Conservation (phyloP, 1,140 invertebrate species). For the Tribolium madens region DNA sequence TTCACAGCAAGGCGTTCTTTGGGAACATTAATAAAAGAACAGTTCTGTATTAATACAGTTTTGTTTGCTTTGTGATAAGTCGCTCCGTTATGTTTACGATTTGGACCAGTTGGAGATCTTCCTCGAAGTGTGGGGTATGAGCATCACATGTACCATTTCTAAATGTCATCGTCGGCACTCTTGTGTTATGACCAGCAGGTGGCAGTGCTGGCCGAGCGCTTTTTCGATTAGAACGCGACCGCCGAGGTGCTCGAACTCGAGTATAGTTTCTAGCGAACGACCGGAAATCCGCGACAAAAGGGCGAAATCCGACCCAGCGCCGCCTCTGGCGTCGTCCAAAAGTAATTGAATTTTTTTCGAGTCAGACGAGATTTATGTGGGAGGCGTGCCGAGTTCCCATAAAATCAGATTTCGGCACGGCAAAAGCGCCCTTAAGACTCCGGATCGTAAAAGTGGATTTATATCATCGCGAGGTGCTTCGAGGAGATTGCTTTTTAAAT, state of each 20-base stretch:
- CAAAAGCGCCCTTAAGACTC: constrained; percentile 19
- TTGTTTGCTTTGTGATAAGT: too few species aligned
- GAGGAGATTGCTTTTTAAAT: constrained; percentile 59
- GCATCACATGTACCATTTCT: neutral
- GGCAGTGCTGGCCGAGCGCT: neutral
- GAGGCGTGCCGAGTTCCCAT: constrained; percentile 55
- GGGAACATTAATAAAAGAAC: too few species aligned
- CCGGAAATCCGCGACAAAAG: neutral
- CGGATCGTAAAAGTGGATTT: constrained; percentile 31
- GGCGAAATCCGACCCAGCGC: neutral
- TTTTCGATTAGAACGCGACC: too few species aligned
- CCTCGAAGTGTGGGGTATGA: neutral
- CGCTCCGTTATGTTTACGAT: neutral
- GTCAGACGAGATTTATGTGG: constrained; percentile 53
- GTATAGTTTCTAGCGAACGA: neutral
- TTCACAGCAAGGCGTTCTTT: too few species aligned
- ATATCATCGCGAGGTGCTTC: constrained; percentile 19
- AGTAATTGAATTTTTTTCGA: constrained; percentile 40
- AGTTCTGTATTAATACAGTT: neutral
- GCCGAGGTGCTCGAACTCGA: neutral
- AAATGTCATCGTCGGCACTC: neutral
- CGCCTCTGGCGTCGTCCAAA: neutral
- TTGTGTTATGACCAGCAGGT: neutral
- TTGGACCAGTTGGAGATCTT: neutral
- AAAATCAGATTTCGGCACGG: constrained; percentile 53